Evolutionary conservation across 2,888 invertebrate genomes (phyloP), one percentile per base, ranked within the genome.

Genomic region (Junonia oenone): DNA sequence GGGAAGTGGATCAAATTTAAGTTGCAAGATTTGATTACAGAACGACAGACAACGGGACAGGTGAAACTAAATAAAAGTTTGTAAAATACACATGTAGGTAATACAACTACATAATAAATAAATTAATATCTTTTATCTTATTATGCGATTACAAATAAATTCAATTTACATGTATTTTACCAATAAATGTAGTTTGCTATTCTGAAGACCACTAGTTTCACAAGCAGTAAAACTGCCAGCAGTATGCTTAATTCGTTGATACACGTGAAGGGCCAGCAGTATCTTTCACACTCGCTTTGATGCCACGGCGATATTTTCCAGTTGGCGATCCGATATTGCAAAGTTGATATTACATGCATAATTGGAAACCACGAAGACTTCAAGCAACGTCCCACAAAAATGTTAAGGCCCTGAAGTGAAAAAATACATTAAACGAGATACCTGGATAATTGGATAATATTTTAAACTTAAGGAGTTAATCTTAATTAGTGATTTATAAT

Each of bases 181-280:
- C 35, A n/a, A 13, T 14, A 6, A 27, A 92, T 67, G 88, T 90
- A 55, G 81, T 56, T 33, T 91, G 70, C 1, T 45, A 54, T 19
- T 17, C 50, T 40, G 27, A 58, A 55, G 9, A 51, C 11, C 1
- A 55, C 51, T 64, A 91, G 91, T 70, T 92, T 92, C 13, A 92
- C 89, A 38, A 92, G 77, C 86, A 92, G 90, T 59, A 92, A 91
- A 51, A 91, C 88, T 13, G 90, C 82, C 48, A 93, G 71, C 64
- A 92, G 91, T 50, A 92, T 85, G 63, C 90, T 90, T 29, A 93
- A 69, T 68, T 93, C 92, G 17, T 90, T 83, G 9, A 92, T 76
- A 70, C 93, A 93, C 0, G 92, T 92, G 3, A 90, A 81, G 3
- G 86, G 83, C 62, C 83, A 83, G 62, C 91, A 91, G 64, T 51